Evolutionary conservation across 2,113 vertebrate species (phyloP), one percentile per base, ranked within the genome.

Genomic region (Clupea harengus): DNA sequence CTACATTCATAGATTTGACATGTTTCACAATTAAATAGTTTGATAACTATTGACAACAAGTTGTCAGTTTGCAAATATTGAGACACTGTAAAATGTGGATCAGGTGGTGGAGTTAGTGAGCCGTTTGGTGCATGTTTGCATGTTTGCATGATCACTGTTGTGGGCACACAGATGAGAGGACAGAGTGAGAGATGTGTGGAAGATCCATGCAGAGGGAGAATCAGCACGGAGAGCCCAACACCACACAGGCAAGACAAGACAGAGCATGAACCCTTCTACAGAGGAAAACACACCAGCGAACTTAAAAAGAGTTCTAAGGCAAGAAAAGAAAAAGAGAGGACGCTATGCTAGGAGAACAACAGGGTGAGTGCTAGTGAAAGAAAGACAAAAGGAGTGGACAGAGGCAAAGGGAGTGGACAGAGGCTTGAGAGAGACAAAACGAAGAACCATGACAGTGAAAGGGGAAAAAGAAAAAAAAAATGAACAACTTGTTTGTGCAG

Each of bases 381-480:
- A 78, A 54, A 54, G 52, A 54, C 11, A 80, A 50, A 44, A 57
- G 4, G 17, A 52, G 50, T 54, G 39, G 28, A 78, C 28, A n/a
- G 57, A 64, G 17, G 50, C 50, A 18, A 17, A 3, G 50, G 50
- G 22, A 64, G 57, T 64, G 57, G 18, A 64, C 57, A 78, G 72
- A 39, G 72, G 28, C 72, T 17, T 44, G 39, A 54, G 22, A 88
- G 82, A 78, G 54, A 47, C 45, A 52, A 57, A 60, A 54, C 13
- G 64, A 50, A 88, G 87, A 81, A 75, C 72, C 9, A 82, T 54
- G 52, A 82, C 32, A 22, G 32, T 85, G 84, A 85, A 85, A 88
- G 82, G 87, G 87, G 87, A 82, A 88, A 88, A 85, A 87, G 87
- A 85, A 85, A 83, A 88, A 83, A 81, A 85, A 88, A 72, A 72